Evolutionary conservation across 2,888 invertebrate species (phyloP).

Genomic region (Podotricha telesiphe): DNA sequence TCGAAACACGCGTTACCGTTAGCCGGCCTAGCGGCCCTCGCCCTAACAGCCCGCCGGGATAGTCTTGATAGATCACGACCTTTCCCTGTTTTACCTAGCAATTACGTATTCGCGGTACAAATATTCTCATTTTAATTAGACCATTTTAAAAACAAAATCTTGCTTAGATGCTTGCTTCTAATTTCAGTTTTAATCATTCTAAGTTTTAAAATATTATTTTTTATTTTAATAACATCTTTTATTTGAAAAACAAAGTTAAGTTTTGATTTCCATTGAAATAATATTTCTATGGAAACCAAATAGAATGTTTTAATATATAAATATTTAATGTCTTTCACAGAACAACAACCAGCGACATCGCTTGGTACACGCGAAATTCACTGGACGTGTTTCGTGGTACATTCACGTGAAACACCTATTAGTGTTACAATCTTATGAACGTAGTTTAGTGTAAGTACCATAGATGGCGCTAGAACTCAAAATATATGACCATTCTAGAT

Average conservation of each 20-base stretch:
- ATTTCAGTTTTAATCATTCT: too few species aligned
- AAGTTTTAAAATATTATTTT: background rate
- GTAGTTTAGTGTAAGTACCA: background rate
- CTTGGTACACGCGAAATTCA: background rate
- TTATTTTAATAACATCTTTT: too few species aligned
- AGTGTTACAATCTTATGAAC: background rate
- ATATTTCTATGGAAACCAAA: background rate
- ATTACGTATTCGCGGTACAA: background rate
- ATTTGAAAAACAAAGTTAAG: too few species aligned
- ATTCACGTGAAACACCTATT: too few species aligned
- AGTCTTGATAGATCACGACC: conserved; percentile 68
- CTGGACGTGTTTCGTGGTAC: background rate
- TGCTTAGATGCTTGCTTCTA: too few species aligned
- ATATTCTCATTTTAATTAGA: background rate
- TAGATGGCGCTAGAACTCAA: background rate
- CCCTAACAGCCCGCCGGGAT: conserved; percentile 69
- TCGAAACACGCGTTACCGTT: conserved; percentile 83
- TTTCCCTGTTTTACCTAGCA: conserved; percentile 39
- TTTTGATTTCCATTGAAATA: too few species aligned
- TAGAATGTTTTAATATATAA: background rate
- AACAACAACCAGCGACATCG: background rate
- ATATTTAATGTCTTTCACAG: background rate
- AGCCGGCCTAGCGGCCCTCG: conserved; percentile 77
- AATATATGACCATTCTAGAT: background rate
- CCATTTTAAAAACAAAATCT: background rate